A percentile compares a stretch with the other conserved stretches of the same genome.
phyloP scores from a whole-genome alignment of 2,888 invertebrate genomes.

The Tetragonisca angustula region DNA sequence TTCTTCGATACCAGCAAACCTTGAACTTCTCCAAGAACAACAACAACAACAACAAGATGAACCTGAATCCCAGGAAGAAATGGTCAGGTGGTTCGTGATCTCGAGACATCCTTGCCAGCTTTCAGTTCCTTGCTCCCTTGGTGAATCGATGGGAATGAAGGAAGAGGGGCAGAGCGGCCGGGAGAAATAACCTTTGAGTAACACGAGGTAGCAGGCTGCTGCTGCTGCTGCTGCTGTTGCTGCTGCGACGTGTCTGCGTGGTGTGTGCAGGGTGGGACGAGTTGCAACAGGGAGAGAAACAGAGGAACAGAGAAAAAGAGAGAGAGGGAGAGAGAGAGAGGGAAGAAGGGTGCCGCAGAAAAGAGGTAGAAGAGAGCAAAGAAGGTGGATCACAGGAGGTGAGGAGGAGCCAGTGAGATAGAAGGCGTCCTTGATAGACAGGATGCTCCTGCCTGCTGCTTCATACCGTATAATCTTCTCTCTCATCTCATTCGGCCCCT shows the following conservation, averaged over 20 bases:
- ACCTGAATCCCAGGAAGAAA: neutral
- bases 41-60: neutral
- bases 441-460: slow-evolving; percentile 78
- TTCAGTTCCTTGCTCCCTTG: slow-evolving; percentile 52
- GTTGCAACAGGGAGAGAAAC: neutral
- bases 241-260: slow-evolving; percentile 65
- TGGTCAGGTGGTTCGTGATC: slow-evolving; percentile 42
- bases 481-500: slow-evolving; percentile 77
- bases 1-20: neutral
- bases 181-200: slow-evolving; percentile 68
- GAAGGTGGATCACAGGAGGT: slow-evolving; percentile 72
- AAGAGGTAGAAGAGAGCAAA: slow-evolving; percentile 34
- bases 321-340: neutral
- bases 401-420: slow-evolving; percentile 73
- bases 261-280: slow-evolving; percentile 45
- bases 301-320: too few species aligned
- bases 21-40: neutral
- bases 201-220: slow-evolving; percentile 65
- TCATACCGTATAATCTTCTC: slow-evolving; percentile 77
- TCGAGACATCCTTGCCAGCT: slow-evolving; percentile 39
- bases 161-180: slow-evolving; percentile 57
- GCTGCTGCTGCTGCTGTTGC: slow-evolving; percentile 10
- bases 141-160: slow-evolving; percentile 61
- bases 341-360: slow-evolving; percentile 21
- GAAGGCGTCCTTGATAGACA: slow-evolving; percentile 80